Evolutionary conservation across 53 echinoderm and acorn worm species (phyloP), one percentile per base, ranked within the genome.

Genomic region (Apostichopus leukothele): DNA sequence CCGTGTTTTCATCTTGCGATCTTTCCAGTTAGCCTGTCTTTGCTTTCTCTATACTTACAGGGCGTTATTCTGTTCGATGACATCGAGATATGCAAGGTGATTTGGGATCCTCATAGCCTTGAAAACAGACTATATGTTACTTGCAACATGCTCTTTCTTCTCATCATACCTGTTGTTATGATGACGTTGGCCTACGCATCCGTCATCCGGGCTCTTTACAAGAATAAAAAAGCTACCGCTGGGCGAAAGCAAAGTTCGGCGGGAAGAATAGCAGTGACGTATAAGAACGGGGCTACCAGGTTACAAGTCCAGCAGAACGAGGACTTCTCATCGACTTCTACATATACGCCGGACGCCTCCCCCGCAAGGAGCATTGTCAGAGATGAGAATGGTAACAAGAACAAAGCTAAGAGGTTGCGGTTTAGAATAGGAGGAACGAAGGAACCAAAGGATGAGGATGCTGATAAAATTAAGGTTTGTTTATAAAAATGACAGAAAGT

Each of bases 61-160:
- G 67, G 39, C 26, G 51, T 12, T n/a, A 12, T 26, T 9, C 18
- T 12, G 9, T 4, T 57, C 23, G 50, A 1, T 5, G 50, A 67
- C 59, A 53, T 3, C 5, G 13, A 3, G 1, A 39, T 61, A 60
- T 83, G 84, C 61, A 7, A 10, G 4, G 55, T 74, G 6, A 9
- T 23, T n/a, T 84, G 84, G 84, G 66, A 90, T 6, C 21, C 11
- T 10, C 9, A 51, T 9, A 74, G 59, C 61, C 5, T 14, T 68
- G 60, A 73, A 67, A 26, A 90, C 10, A 90, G 53, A 85, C 7
- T 68, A 22, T 84, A 90, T n/a, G 90, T 73, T 22, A 53, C 84
- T 59, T 73, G 74, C 50, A 84, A 84, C 52, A 18, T 84, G 10
- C 4, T 90, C 52, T 83, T 90, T 7, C 55, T 84, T 23, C 84